Conservation (phyloP, 2,888 invertebrate species). For the Ectemnius continuus region DNA sequence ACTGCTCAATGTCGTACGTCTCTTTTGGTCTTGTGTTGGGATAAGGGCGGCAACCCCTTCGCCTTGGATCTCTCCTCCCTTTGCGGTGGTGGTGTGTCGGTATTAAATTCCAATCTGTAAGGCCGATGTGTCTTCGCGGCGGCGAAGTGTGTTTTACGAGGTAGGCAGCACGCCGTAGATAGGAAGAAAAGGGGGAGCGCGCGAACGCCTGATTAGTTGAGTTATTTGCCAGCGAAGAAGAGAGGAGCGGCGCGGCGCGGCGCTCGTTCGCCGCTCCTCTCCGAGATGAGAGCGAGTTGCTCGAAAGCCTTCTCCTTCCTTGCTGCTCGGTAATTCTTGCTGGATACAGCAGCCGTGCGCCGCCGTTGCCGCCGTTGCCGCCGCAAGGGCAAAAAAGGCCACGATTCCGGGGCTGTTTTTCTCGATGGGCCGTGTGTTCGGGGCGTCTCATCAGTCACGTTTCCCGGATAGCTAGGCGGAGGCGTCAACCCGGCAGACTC, state of each 20-base stretch:
- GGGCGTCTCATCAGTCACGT: conserved; percentile 76
- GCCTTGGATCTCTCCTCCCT: background rate
- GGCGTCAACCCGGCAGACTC: conserved; percentile 57
- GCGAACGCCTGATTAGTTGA: conserved; percentile 67
- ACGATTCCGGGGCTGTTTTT: conserved; percentile 71
- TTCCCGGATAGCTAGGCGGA: conserved; percentile 71
- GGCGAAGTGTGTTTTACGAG: conserved; percentile 30
- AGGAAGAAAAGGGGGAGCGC: conserved; percentile 24
- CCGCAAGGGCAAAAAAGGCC: conserved; percentile 62
- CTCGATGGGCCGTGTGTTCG: conserved; percentile 68
- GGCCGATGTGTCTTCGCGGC: conserved; percentile 65
- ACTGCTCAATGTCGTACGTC: background rate
- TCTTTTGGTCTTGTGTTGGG: background rate
- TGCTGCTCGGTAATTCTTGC: conserved; percentile 68
- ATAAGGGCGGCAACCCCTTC: background rate
- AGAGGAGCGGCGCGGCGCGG: too few relatives aligned
- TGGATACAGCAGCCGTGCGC: conserved; percentile 39
- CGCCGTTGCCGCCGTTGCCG: background rate
- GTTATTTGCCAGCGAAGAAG: conserved; percentile 64
- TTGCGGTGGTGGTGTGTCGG: conserved; percentile 58
- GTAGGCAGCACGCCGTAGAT: conserved; percentile 22
- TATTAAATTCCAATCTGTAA: conserved; percentile 77
- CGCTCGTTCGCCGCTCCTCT: background rate
- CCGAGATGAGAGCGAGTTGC: conserved; percentile 28
- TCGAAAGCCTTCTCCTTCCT: conserved; percentile 42